These are phyloP conservation scores for Trididemnum nubilum DNA, from an alignment of 23 tunicate species.

Conservation along the genomic window DNA sequence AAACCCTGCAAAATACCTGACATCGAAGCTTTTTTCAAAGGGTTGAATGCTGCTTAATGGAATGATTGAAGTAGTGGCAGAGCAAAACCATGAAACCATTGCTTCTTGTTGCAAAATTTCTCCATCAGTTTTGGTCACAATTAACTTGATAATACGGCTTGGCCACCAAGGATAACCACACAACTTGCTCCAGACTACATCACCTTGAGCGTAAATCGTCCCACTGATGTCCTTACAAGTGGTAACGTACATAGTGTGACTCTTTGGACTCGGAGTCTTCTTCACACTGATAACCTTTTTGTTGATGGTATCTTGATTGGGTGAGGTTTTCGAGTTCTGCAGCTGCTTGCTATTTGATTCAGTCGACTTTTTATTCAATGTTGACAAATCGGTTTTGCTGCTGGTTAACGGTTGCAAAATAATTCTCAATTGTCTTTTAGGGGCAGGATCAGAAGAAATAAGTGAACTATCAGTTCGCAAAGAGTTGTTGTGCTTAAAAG, in stretches of 20 bases:
- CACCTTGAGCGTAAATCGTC: conserved; percentile 65
- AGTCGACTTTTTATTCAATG: not conserved
- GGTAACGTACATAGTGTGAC: conserved; percentile 67
- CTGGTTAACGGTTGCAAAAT: conserved; percentile 6
- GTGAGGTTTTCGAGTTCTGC: not conserved
- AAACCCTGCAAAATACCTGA: too few species aligned
- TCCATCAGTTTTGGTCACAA: conserved; percentile 61
- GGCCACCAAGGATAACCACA: conserved; percentile 96
- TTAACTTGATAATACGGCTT: conserved; percentile 51
- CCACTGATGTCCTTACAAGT: conserved; percentile 72
- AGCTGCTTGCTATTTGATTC: not conserved
- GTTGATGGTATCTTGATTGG: not conserved
- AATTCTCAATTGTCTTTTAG: conserved; percentile 8
- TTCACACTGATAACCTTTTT: not conserved
- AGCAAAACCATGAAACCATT: conserved; percentile 81
- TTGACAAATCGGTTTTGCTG: not conserved
- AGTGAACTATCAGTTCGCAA: not conserved
- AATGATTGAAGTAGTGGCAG: conserved; percentile 60
- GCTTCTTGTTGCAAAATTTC: conserved; percentile 71
- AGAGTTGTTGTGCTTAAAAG: not conserved
- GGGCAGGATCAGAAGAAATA: not conserved
- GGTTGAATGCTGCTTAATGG: conserved; percentile 52
- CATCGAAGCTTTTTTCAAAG: conserved; percentile 49
- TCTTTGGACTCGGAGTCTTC: conserved; percentile 18
- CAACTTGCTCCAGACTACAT: conserved; percentile 85